Evolutionary conservation across 2,888 invertebrate species (phyloP).

Genomic region (Andrena dorsata): DNA sequence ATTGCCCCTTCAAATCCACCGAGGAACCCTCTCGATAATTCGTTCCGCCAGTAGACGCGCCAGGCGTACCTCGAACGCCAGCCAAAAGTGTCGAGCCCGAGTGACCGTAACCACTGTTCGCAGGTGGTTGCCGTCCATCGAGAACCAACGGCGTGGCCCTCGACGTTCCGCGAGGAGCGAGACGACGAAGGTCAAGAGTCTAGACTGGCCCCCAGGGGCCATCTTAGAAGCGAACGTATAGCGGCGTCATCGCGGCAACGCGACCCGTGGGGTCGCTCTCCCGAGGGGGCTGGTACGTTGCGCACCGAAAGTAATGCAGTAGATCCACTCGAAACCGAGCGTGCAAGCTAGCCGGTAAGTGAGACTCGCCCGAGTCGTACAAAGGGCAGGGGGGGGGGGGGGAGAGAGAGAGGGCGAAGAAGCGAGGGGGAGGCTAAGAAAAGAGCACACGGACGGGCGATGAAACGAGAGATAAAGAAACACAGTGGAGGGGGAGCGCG

Average conservation of each 20-base stretch:
- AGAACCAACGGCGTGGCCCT: constrained; percentile 22
- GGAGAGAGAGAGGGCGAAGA: constrained; percentile 10
- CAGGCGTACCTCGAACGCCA: not conserved
- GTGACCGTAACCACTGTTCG: not conserved
- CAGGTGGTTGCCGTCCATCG: constrained; percentile 36
- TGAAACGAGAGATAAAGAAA: constrained; percentile 30
- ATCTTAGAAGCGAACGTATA: constrained; percentile 17
- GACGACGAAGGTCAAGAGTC: constrained; percentile 48
- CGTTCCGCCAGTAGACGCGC: not conserved
- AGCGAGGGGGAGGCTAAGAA: not conserved
- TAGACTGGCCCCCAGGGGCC: constrained; percentile 25
- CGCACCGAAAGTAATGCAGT: constrained; percentile 27
- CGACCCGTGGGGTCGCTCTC: constrained; percentile 23
- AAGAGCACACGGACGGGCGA: not conserved
- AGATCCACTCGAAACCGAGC: constrained; percentile 39
- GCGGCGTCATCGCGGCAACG: constrained; percentile 16
- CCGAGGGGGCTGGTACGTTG: constrained; percentile 19
- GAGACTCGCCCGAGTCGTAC: constrained; percentile 11
- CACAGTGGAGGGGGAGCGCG: not conserved
- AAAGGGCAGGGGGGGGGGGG: not conserved
- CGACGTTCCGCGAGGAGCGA: constrained; percentile 24
- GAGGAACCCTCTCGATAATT: too few relatives aligned
- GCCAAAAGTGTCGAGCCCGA: not conserved
- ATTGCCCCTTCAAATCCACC: not conserved
- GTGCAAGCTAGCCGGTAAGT: constrained; percentile 1